These are phyloP conservation scores for Dolichoris vasculosae DNA, from an alignment of 1,140 invertebrate genomes.

Conservation along the genomic window DNA sequence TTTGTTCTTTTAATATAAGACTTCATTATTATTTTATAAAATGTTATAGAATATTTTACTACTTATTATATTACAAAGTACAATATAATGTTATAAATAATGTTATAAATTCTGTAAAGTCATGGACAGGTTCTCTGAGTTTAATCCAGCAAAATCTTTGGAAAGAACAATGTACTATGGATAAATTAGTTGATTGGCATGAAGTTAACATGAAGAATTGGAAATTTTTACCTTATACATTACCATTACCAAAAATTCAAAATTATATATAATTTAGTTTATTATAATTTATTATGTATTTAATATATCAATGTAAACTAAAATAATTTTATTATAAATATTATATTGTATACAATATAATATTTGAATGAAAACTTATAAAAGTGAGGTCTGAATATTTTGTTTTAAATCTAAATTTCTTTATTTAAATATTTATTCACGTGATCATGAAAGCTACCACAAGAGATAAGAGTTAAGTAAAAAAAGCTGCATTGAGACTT, in stretches of 20 bases:
- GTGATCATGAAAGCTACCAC: too few relatives aligned
- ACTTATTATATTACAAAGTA: neutral
- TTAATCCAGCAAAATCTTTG: constrained; percentile 61
- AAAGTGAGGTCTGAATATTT: neutral
- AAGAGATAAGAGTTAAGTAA: too few relatives aligned
- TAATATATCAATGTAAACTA: neutral
- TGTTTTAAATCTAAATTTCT: too few relatives aligned
- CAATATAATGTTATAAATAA: neutral
- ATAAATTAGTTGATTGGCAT: constrained; percentile 57
- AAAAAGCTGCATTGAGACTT: too few relatives aligned
- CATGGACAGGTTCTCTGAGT: constrained; percentile 62
- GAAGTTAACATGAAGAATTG: constrained; percentile 59
- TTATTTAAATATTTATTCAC: too few relatives aligned
- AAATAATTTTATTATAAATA: neutral
- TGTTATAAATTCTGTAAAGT: constrained; percentile 53
- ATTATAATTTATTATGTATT: neutral
- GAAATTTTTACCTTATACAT: constrained; percentile 60
- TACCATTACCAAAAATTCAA: constrained; percentile 61
- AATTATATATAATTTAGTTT: neutral
- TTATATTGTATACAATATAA: too few relatives aligned
- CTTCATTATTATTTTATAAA: neutral
- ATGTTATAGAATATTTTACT: neutral
- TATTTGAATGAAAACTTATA: neutral
- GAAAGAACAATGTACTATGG: constrained; percentile 55
- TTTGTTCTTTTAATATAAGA: neutral